Conservation (phyloP, 2,797 vertebrate genomes). For the Anabas testudineus region DNA sequence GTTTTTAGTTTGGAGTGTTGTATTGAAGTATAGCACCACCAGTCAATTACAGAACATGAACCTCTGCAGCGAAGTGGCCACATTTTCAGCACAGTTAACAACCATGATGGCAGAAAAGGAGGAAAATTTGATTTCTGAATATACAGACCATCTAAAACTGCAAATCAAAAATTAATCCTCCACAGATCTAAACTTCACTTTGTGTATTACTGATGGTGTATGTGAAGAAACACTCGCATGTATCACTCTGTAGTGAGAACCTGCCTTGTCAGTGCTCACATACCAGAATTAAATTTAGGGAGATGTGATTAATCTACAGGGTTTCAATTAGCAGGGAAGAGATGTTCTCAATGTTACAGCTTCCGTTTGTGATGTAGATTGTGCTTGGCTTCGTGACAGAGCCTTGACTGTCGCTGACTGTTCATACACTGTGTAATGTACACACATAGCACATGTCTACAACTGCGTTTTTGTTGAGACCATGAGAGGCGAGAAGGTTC, state of each 20-base stretch:
- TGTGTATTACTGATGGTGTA: neutral
- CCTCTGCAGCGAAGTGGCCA: neutral
- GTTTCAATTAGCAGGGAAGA: conserved; percentile 10
- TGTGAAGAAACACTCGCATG: conserved; percentile 29
- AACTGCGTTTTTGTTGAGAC: no score
- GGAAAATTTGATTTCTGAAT: neutral
- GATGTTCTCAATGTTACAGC: neutral
- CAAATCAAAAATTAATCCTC: no score
- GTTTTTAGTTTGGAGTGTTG: conserved; percentile 14
- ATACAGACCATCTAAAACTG: no score
- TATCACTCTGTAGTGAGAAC: neutral
- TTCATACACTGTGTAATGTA: neutral
- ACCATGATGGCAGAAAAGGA: neutral
- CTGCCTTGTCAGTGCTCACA: neutral
- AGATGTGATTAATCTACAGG: conserved; percentile 18
- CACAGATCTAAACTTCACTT: neutral
- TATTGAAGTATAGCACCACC: neutral
- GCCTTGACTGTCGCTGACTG: neutral
- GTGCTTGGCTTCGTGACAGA: neutral
- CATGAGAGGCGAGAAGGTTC: no score
- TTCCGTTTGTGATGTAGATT: neutral
- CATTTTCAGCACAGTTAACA: conserved; percentile 2
- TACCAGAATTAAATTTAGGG: neutral
- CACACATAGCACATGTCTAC: neutral
- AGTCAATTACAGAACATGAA: conserved; percentile 1